Evolutionary conservation across 1,140 invertebrate genomes (phyloP).

Genomic region (Macrotrachela quadricornifera): DNA sequence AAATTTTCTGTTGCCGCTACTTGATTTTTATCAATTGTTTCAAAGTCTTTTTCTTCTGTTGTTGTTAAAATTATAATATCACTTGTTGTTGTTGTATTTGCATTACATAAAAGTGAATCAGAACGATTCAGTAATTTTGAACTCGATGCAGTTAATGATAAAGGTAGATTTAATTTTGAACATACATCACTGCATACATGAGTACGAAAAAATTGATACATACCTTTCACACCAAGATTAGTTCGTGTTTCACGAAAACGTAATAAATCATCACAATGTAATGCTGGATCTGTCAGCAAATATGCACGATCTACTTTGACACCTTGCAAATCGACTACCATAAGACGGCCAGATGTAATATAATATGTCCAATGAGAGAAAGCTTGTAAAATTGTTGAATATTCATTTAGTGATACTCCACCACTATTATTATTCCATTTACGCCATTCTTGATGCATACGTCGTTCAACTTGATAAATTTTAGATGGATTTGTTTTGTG

Average conservation of each 20-base stretch:
- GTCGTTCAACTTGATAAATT: not conserved
- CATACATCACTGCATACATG: not conserved
- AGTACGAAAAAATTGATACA: not conserved
- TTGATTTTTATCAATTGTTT: no score
- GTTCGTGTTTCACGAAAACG: not conserved
- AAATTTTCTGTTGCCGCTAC: no score
- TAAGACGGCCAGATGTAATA: not conserved
- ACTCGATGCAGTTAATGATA: no score
- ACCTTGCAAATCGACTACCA: conserved; percentile 2
- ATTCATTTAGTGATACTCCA: not conserved
- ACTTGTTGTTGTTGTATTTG: no score
- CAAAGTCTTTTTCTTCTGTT: no score
- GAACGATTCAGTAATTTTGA: no score
- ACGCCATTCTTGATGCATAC: not conserved
- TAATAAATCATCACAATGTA: not conserved
- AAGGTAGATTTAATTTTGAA: not conserved
- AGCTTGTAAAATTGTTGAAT: not conserved
- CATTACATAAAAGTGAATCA: no score
- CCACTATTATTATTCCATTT: conserved; percentile 6
- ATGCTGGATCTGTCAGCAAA: not conserved
- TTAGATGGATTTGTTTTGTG: not conserved
- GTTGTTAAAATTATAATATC: no score
- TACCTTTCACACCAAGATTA: not conserved
- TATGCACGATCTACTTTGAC: not conserved
- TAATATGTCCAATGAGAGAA: conserved; percentile 6